Percentiles rank a stretch among this genome's conserved stretches.
phyloP scores from a whole-genome alignment of 2,113 vertebrate species.

The Chinchilla lanigera region DNA sequence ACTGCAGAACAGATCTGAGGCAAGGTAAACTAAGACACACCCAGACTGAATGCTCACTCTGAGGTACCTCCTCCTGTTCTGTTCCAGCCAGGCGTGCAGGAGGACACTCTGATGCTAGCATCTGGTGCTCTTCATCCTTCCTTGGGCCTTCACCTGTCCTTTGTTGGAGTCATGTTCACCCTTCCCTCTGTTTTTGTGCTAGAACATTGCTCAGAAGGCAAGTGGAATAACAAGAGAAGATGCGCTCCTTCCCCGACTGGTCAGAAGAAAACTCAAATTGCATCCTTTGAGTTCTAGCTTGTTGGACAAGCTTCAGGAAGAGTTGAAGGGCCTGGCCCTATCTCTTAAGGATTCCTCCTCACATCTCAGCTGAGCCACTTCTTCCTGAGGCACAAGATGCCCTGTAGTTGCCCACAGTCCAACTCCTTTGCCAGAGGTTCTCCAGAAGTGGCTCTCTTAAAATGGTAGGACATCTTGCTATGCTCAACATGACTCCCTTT shows the following conservation, averaged over 20 bases:
- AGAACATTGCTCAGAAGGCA: not conserved
- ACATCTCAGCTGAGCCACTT: conserved; percentile 77
- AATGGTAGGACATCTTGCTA: conserved; percentile 74
- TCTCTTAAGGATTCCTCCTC: conserved; percentile 65
- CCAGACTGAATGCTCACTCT: not conserved
- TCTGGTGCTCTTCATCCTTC: not conserved
- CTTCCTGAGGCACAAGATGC: conserved; percentile 80
- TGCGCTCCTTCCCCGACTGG: conserved; percentile 65
- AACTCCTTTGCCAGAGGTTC: conserved; percentile 82
- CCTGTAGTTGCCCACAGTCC: conserved; percentile 82
- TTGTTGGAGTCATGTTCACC: not conserved
- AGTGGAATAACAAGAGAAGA: conserved; percentile 21
- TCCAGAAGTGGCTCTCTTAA: conserved; percentile 57
- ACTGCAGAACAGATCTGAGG: not conserved
- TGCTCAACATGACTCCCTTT: not conserved
- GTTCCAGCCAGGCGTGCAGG: not conserved
- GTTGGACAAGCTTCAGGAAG: conserved; percentile 76
- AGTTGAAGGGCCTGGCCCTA: conserved; percentile 51
- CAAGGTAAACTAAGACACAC: not conserved
- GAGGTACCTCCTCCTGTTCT: not conserved
- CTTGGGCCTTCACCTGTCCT: not conserved
- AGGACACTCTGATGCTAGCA: not conserved
- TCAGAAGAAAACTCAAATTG: conserved; percentile 68
- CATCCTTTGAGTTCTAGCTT: conserved; percentile 53
- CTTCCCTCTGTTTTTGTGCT: not conserved